Evolutionary conservation across 2,113 vertebrate genomes (phyloP).

Genomic region (Macquaria ambigua): DNA sequence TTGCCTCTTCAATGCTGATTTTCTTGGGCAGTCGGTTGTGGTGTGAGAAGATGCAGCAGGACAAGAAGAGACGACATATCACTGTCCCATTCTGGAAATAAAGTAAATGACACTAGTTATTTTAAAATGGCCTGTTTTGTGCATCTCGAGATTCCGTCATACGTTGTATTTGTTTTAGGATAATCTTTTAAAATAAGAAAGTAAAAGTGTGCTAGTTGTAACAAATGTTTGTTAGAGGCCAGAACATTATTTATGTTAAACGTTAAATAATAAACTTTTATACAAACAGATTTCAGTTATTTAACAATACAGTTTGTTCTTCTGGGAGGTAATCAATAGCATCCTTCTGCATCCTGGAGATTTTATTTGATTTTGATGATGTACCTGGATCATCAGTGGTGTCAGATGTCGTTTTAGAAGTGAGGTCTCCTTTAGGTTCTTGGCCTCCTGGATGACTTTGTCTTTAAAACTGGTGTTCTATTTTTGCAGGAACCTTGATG

Average conservation of each 20-base stretch:
- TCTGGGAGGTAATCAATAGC: neutral
- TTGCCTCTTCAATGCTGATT: conserved; percentile 34
- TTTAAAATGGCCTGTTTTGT: conserved; percentile 4
- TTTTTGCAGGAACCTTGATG: too few species aligned
- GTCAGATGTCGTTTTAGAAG: neutral
- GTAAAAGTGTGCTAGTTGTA: neutral
- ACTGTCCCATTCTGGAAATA: conserved; percentile 1
- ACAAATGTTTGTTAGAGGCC: neutral
- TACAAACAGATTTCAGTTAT: neutral
- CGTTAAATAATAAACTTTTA: neutral
- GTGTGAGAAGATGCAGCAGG: conserved; percentile 20
- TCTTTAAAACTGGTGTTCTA: neutral
- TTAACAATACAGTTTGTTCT: neutral
- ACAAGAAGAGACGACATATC: conserved; percentile 39
- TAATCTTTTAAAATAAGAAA: too few species aligned
- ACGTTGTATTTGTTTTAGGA: too few species aligned
- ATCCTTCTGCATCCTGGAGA: neutral
- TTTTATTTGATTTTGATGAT: neutral
- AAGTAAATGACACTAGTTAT: neutral
- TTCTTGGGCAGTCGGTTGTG: conserved; percentile 9
- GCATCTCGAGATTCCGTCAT: neutral
- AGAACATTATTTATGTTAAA: conserved; percentile 11
- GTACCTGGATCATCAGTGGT: neutral
- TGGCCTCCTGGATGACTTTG: neutral
- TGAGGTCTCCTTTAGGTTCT: neutral